Evolutionary conservation across 2,113 vertebrate genomes (phyloP), one percentile per base, ranked within the genome.

Genomic region (Peromyscus maniculatus): DNA sequence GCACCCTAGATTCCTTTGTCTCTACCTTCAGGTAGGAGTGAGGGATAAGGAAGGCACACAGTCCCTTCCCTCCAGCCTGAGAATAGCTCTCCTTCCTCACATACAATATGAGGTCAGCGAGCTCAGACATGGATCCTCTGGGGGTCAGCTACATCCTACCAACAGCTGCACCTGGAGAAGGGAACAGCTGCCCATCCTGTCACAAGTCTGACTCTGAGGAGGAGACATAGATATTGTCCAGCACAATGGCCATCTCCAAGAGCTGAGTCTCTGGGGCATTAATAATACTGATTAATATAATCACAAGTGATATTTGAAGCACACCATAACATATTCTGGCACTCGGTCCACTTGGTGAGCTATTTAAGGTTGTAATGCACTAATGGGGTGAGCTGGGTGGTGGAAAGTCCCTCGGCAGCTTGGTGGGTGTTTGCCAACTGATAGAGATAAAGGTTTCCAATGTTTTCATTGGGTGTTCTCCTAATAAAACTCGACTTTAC

Each of bases 261-360:
- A 33, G 64, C 17, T 28, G 11, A 88, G 1, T 78, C 52, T 43
- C 86, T 4, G n/a, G 57, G 74, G 33, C 24, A 49, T 96, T 94
- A 64, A 28, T 22, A 95, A 80, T 46, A 94, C 77, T 39, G n/a
- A 77, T 72, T 31, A 59, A n/a, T 71, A 7, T 33, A 77, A 94
- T 88, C 77, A 49, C 92, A 90, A 75, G 59, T 67, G 88, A 86
- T 62, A 71, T 67, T 55, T 84, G 77, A 64, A 91, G 71, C 66
- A 91, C 31, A 49, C 90, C 46, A 39, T 62, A 69, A 64, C 87
- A 39, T 55, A 62, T 77, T 24, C 28, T 78, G n/a, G 66, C 62
- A 82, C 46, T 36, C 55, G 91, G 9, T 22, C 57, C 67, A 57
- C 79, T 66, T 74, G 52, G 66, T 79, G 36, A 36, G 2, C 78